These are phyloP conservation scores for Drosophila fuyamai DNA, from an alignment of 1,140 invertebrate genomes.

Conservation along the genomic window DNA sequence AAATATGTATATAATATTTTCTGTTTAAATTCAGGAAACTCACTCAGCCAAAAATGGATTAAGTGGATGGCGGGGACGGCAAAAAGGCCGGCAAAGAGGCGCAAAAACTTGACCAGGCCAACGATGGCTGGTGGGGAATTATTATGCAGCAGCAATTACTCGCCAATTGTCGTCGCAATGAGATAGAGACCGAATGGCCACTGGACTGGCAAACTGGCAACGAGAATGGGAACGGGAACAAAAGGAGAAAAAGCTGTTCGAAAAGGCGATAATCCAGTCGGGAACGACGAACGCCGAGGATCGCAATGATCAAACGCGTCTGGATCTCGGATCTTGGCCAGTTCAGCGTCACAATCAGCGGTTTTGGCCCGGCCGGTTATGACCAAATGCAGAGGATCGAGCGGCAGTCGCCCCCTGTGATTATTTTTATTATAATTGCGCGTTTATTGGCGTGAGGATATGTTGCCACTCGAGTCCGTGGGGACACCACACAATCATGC, in stretches of 20 bases:
- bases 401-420: slow-evolving; percentile 48
- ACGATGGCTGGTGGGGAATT: slow-evolving; percentile 53
- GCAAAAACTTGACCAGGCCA: slow-evolving; percentile 72
- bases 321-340: slow-evolving; percentile 24
- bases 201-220: too few relatives aligned
- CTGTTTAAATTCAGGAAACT: slow-evolving; percentile 44
- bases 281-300: slow-evolving; percentile 26
- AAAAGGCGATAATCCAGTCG: slow-evolving; percentile 71
- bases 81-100: slow-evolving; percentile 38
- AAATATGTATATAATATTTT: slow-evolving; percentile 28
- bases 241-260: slow-evolving; percentile 64
- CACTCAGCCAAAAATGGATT: slow-evolving; percentile 69
- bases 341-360: slow-evolving; percentile 20
- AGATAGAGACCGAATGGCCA: slow-evolving; percentile 19
- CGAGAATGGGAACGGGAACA: slow-evolving; percentile 12
- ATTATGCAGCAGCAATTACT: slow-evolving; percentile 83
- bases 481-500: slow-evolving; percentile 25
- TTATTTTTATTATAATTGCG: slow-evolving; percentile 83
- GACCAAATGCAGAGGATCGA: slow-evolving; percentile 67
- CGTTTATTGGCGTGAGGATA: slow-evolving; percentile 77
- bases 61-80: slow-evolving; percentile 53
- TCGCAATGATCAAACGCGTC: slow-evolving; percentile 48
- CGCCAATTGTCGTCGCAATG: slow-evolving; percentile 73
- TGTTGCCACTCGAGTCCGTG: slow-evolving; percentile 42
- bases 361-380: slow-evolving; percentile 57